Base-by-base conservation (phyloP, 2,888 invertebrate species). In the Sarcophaga variegata region DNA sequence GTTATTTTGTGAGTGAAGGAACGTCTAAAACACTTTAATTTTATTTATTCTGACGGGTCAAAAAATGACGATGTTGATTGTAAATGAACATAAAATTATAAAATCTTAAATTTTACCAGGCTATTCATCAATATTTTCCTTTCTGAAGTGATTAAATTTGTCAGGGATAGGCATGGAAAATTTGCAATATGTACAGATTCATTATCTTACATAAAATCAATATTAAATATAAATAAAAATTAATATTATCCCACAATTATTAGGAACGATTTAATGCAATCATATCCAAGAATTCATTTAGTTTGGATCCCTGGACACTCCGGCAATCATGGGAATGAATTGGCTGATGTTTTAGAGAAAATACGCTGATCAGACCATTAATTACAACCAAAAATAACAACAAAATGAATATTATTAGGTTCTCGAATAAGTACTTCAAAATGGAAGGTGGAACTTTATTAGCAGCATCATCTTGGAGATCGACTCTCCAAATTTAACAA, bases 41-140 rank as follows among this genome's bases (percentile, higher is more conserved):
- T 67, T 45, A 6, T 67, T 67, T 63, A n/a, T 67, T 45, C 67
- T 11, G 67, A 67, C 4, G 67, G 67, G 3, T 67, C 67, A 8
- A 47, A n/a, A 37, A 66, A 37, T 14, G 11, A 66, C 12, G 37
- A 66, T 14, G 1, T 14, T 5, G 37, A 66, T 66, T 27, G 37
- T 45, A 27, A 66, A 8, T 64, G 25, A 22, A 75, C 63, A 20
- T 22, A 11, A n/a, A 49, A 75, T 25, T 47, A 49, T 10, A 75
- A 63, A 64, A 63, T 22, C 20, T 75, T 63, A 22, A 17, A 47
- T 11, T 17, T 75, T 10, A 17, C 45, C 22, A 22, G 22, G 22
- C 22, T 22, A 22, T 22, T 22, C 6, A 14, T 71, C 25, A 17
- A 71, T 25, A 64, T 63, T 22, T 17, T 75, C 4, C 6, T 69